Base-by-base conservation (phyloP, 2,797 vertebrate species). In the Epinephelus awoara region DNA sequence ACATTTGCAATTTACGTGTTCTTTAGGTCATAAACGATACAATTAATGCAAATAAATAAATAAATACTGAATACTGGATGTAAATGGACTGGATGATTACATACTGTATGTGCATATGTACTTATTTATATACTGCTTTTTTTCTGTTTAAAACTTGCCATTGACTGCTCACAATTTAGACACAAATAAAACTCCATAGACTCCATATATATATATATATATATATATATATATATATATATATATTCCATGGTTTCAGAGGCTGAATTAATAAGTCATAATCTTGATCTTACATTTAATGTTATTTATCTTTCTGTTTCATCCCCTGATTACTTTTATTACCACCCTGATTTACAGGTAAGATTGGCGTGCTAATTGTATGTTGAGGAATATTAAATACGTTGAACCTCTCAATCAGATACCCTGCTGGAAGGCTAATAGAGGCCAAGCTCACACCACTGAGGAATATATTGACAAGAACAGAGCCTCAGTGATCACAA, bases 401-500 rank as follows among this genome's bases (percentile, higher is more conserved):
- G 44, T 46, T 62, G 29, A 88, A 77, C n/a, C 57, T 67, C 67
- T 57, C 58, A 57, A 67, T 89, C 75, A 75, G 67, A 88, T 69
- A 67, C 57, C 52, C 61, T 51, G 69, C 85, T 80, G 78, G 40
- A 77, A 81, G 88, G 80, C 82, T 93, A 93, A 94, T 91, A 67
- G 87, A 89, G 85, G 92, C 75, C 89, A 82, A 27, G 65, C 78
- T 76, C 84, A 69, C 56, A 34, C 68, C 49, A n/a, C 80, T 76
- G 84, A 88, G 85, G 88, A 90, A 87, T 80, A 89, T 69, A 80
- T 62, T 76, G 87, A 92, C 78, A 87, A 80, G 88, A 87, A 81
- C 59, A 72, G 75, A 87, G 81, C 75, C 72, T 59, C 34, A 40
- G 63, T 88, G 77, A 89, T 92, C 84, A 86, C 83, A 87, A 83